These are phyloP conservation scores for Borostomias antarcticus DNA, from an alignment of 2,797 vertebrate species.

Conservation along the genomic window DNA sequence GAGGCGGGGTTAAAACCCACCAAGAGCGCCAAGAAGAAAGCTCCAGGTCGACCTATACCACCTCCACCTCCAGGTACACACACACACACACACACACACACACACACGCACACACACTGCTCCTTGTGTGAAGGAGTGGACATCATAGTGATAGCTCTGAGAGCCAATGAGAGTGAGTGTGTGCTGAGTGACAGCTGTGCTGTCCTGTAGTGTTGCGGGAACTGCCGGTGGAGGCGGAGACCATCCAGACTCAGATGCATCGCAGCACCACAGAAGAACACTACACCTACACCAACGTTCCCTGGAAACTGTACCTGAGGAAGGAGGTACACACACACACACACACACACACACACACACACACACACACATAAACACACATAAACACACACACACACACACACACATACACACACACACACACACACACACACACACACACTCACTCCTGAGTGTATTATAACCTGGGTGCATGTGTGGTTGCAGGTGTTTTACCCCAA, in stretches of 20 bases:
- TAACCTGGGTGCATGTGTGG: background rate
- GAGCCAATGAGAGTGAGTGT: slow-evolving; percentile 10
- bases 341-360: slow-evolving; percentile 8
- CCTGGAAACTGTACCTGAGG: slow-evolving; percentile 92
- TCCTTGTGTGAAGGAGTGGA: background rate
- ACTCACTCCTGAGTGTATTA: background rate
- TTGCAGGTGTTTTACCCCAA: slow-evolving; percentile 96
- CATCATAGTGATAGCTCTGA: background rate
- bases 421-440: slow-evolving; percentile 1
- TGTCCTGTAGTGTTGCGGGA: slow-evolving; percentile 75
- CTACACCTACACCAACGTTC: slow-evolving; percentile 91
- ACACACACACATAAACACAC: background rate
- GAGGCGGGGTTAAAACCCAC: slow-evolving; percentile 74
- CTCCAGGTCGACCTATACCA: slow-evolving; percentile 53
- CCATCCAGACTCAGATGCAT: slow-evolving; percentile 89
- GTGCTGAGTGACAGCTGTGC: slow-evolving; percentile 3
- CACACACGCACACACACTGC: background rate
- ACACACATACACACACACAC: background rate
- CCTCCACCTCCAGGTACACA: slow-evolving; percentile 70
- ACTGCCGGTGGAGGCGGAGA: slow-evolving; percentile 80
- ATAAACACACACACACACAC: background rate
- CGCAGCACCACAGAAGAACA: slow-evolving; percentile 81
- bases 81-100: background rate
- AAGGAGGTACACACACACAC: slow-evolving; percentile 83
- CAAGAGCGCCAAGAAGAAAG: slow-evolving; percentile 66